phyloP scores from a whole-genome alignment of 2,113 vertebrate species.

The Lepus europaeus region DNA sequence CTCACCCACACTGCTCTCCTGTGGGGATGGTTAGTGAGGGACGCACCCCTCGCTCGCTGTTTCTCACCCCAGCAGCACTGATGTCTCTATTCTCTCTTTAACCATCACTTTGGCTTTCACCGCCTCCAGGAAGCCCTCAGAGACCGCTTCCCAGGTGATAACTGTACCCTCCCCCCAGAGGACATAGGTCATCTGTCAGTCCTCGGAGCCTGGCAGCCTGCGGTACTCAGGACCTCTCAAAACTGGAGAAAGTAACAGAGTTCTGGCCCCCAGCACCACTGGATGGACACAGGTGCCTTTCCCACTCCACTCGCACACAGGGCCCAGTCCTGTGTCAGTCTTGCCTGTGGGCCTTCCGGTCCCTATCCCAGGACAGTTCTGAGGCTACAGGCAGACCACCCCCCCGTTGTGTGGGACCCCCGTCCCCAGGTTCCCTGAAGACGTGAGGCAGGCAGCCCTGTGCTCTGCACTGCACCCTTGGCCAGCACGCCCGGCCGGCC shows the following conservation, averaged over 20 bases:
- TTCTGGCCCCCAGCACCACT: neutral
- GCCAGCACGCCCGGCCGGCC: neutral
- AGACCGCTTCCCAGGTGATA: neutral
- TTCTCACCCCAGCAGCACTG: neutral
- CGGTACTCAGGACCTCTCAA: neutral
- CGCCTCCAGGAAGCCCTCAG: conserved; percentile 42
- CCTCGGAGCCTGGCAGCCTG: neutral
- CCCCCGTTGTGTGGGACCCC: neutral
- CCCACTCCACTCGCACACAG: neutral
- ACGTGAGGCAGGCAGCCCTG: neutral
- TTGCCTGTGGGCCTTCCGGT: neutral
- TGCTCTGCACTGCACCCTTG: neutral
- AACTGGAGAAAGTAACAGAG: neutral
- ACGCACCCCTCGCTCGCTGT: neutral
- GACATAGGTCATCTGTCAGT: neutral
- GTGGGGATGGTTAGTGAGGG: accelerated
- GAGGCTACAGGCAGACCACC: no score
- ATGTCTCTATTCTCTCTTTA: neutral
- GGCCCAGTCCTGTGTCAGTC: neutral
- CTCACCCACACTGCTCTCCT: neutral
- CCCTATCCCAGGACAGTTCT: neutral
- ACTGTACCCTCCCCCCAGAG: no score
- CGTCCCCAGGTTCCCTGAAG: neutral
- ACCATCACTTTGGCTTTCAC: neutral
- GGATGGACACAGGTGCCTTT: neutral